phyloP scores from a whole-genome alignment of 2,113 vertebrate genomes.

The Proterorhinus semilunaris region DNA sequence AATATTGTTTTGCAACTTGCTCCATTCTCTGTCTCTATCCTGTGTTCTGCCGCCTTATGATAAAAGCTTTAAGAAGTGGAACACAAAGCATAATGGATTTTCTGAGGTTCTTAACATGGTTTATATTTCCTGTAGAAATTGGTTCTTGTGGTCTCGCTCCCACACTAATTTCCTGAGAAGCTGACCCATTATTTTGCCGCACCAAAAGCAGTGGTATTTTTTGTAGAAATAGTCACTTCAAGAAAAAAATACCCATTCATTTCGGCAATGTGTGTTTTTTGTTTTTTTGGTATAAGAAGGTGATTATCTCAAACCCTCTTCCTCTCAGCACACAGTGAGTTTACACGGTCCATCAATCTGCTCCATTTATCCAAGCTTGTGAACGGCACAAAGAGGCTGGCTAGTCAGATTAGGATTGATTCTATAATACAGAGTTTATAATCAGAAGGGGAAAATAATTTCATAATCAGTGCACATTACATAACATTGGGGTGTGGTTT shows the following conservation, averaged over 20 bases:
- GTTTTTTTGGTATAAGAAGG: background rate
- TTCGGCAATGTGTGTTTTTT: background rate
- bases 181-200: background rate
- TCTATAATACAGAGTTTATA: too few species aligned
- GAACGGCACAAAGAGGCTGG: background rate
- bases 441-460: too few species aligned
- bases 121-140: slow-evolving; percentile 6
- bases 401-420: too few species aligned
- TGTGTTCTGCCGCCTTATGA: background rate
- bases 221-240: background rate
- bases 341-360: background rate
- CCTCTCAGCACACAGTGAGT: background rate
- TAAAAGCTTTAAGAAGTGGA: background rate
- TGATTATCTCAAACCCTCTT: background rate
- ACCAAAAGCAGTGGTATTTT: background rate
- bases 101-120: background rate
- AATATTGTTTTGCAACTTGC: background rate
- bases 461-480: too few species aligned
- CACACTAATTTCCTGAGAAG: background rate
- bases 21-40: background rate
- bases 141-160: background rate
- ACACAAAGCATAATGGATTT: background rate
- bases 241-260: background rate
- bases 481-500: background rate
- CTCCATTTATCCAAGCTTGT: background rate